These are phyloP conservation scores for Megaustenia siamemsis DNA, from an alignment of 2,888 invertebrate species.

Conservation along the genomic window DNA sequence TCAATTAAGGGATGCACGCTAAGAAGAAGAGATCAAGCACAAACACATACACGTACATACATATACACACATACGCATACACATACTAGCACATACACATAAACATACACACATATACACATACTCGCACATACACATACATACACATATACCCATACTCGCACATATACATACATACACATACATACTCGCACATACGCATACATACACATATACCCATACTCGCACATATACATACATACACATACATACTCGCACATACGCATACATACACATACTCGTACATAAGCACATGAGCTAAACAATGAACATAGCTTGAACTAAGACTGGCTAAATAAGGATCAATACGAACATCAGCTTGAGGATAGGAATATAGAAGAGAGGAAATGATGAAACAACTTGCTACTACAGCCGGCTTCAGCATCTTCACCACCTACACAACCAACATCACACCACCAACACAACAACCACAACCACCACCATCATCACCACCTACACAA, in stretches of 20 bases:
- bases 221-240: background rate
- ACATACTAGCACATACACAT: background rate
- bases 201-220: background rate
- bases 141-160: background rate
- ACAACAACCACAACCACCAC: too few relatives aligned
- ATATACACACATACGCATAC: background rate
- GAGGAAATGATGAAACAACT: background rate
- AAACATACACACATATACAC: background rate
- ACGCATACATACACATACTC: background rate
- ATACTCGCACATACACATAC: constrained; percentile 7
- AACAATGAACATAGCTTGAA: too few relatives aligned
- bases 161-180: constrained; percentile 3
- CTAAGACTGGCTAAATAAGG: too few relatives aligned
- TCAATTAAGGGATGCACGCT: too few relatives aligned
- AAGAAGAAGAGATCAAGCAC: too few relatives aligned
- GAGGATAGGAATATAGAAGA: background rate
- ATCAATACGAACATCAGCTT: background rate
- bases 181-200: background rate
- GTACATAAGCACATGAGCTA: background rate
- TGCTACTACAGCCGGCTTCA: background rate
- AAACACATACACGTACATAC: too few relatives aligned
- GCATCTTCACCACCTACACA: too few relatives aligned
- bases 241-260: background rate
- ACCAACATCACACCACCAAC: too few relatives aligned
- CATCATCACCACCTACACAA: too few relatives aligned